Evolutionary conservation across 2,113 vertebrate genomes (phyloP), one percentile per base, ranked within the genome.

Genomic region (Oryzias javanicus): DNA sequence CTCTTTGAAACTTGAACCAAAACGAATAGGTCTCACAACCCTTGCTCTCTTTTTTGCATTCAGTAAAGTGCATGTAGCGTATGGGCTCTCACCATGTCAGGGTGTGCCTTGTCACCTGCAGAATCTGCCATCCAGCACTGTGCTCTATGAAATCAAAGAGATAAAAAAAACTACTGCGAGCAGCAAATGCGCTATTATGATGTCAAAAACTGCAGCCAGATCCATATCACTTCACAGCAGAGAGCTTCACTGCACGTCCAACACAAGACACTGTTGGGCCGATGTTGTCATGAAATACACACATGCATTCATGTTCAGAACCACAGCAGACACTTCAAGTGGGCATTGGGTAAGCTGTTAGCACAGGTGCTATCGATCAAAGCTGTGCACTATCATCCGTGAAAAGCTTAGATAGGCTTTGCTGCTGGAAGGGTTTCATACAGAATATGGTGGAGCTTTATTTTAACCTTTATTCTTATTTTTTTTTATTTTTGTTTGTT

Each of bases 1-100:
- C 83, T 88, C 85, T 89, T 88, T 89, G 78, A 89, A 87, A 90
- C 86, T 88, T 88, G 88, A 89, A 89, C 88, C 82, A 89, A 90
- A 89, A 89, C 53, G 64, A 80, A 86, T 67, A 79, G 44, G 70
- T 89, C 83, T 86, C 77, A 67, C 76, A 79, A 84, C 74, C 80
- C 79, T 86, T 83, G 75, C 79, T 88, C 78, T 89, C 74, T 90
- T 85, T 22, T 35, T 83, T 84, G 85, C 85, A 83, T 88, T 86
- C 72, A 77, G 86, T 84, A 80, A 87, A 82, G 84, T 89, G 89
- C 90, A 91, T 89, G 90, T 89, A 88, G 87, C 84, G 80, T 85
- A 74, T 72, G 76, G 81, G 86, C 82, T 77, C 84, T 84, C 87
- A 85, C 86, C 86, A 72, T 57, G 80, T 83, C 76, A 71, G 82